Evolutionary conservation across 2,888 invertebrate genomes (phyloP).

Genomic region (Calameuta idolon): DNA sequence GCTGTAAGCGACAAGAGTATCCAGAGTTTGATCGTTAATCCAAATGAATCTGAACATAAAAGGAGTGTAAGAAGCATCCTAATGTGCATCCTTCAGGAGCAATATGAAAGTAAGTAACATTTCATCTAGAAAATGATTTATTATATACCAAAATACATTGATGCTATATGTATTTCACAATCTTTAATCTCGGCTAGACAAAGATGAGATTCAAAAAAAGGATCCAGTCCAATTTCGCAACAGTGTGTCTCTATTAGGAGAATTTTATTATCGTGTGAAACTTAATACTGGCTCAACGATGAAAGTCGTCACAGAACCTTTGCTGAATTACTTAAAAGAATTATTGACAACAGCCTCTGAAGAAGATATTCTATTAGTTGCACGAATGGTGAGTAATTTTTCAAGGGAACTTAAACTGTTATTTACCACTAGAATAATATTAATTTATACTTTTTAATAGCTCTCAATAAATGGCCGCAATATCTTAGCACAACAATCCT

Average conservation of each 20-base stretch:
- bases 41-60: not conserved
- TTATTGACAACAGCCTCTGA: constrained; percentile 9
- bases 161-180: not conserved
- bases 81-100: not conserved
- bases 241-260: not conserved
- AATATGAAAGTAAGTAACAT: not conserved
- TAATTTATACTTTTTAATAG: not conserved
- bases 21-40: not conserved
- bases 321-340: constrained; percentile 5
- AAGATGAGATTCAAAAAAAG: not conserved
- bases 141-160: not conserved
- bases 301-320: not conserved
- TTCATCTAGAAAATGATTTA: not conserved
- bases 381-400: not conserved
- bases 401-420: not conserved
- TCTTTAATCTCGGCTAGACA: not conserved
- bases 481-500: not conserved
- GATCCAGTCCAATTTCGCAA: not conserved
- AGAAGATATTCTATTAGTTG: constrained; percentile 12
- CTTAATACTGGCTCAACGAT: not conserved
- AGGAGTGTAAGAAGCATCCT: accelerated
- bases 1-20: not conserved
- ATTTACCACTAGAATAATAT: not conserved
- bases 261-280: constrained; percentile 1
- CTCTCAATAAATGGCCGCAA: not conserved